Evolutionary conservation across 2,888 invertebrate genomes (phyloP).

Genomic region (Drosophila maculinotata): DNA sequence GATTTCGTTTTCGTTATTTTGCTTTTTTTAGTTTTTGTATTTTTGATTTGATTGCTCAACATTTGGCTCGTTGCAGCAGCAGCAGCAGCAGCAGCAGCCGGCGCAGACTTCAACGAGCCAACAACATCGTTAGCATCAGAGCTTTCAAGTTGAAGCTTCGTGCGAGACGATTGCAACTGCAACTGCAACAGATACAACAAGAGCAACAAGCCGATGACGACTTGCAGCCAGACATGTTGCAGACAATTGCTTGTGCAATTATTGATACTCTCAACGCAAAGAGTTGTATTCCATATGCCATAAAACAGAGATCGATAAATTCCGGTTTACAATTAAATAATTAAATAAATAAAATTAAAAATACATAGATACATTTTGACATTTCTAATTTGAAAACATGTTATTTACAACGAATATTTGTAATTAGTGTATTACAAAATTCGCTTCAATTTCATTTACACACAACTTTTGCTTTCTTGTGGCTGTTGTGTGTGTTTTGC

Average conservation of each 20-base stretch:
- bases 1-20: slow-evolving; percentile 38
- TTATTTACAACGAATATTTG: too few relatives aligned
- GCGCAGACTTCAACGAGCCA: slow-evolving; percentile 55
- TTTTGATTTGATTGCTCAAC: slow-evolving; percentile 78
- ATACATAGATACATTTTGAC: too few relatives aligned
- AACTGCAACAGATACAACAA: slow-evolving; percentile 9
- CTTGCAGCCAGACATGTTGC: slow-evolving; percentile 71
- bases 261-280: slow-evolving; percentile 35
- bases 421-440: slow-evolving; percentile 28
- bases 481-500: slow-evolving; percentile 11
- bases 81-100: slow-evolving; percentile 27
- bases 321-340: background rate
- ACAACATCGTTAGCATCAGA: slow-evolving; percentile 67
- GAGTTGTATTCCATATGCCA: slow-evolving; percentile 15
- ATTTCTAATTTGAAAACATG: too few relatives aligned
- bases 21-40: slow-evolving; percentile 37
- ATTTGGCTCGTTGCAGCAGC: slow-evolving; percentile 43
- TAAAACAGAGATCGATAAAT: too few relatives aligned
- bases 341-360: background rate
- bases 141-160: slow-evolving; percentile 57
- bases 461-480: slow-evolving; percentile 39
- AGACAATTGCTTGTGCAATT: slow-evolving; percentile 74
- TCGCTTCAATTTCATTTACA: background rate
- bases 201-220: slow-evolving; percentile 44
- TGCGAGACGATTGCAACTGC: slow-evolving; percentile 49